Base-by-base conservation (phyloP, 2,888 invertebrate species). In the Hartigia nigra region DNA sequence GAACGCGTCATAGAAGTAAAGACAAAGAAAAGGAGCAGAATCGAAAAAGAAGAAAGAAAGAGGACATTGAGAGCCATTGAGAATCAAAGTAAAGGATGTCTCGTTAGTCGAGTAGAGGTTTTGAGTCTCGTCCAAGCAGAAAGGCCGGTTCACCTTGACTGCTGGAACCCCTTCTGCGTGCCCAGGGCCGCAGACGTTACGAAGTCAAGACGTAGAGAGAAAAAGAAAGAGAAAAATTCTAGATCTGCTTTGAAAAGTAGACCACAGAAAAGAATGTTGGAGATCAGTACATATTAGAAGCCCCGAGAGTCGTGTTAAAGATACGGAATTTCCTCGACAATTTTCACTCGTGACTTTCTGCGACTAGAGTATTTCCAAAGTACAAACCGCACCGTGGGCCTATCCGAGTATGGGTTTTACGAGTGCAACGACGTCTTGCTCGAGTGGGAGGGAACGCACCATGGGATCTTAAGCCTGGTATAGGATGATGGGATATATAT, bases 121-220 rank as follows among this genome's bases (percentile, higher is more conserved):
- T 83, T 78, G 81, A 81, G 80, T 78, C 81, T 76, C 72, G 74
- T 23, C 72, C 75, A 76, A 36, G 76, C 39, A 34, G 84, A 87
- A 86, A 85, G 88, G 88, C 91, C 84, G 89, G 91, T 91, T 91
- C 89, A 91, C 91, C 91, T 91, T 91, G 91, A 90, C 87, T 87
- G 88, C 87, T 85, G 85, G 85, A 85, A 85, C 85, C 80, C 79
- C 82, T 83, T 85, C 86, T 85, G 86, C 84, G 82, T 86, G 84
- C 78, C 77, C 77, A 14, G 79, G 80, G 82, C 81, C 81, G 75
- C 32, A 80, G 76, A 77, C 78, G 78, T 55, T 55, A 80, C 76
- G 34, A 74, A 37, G 69, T 37, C 31, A 36, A 35, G 74, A 11
- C 23, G 23, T 55, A 55, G 39, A 39, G 14, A 39, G 39, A 39